Evolutionary conservation across 2,797 vertebrate genomes (phyloP).

Genomic region (Pangasius larnaudii): DNA sequence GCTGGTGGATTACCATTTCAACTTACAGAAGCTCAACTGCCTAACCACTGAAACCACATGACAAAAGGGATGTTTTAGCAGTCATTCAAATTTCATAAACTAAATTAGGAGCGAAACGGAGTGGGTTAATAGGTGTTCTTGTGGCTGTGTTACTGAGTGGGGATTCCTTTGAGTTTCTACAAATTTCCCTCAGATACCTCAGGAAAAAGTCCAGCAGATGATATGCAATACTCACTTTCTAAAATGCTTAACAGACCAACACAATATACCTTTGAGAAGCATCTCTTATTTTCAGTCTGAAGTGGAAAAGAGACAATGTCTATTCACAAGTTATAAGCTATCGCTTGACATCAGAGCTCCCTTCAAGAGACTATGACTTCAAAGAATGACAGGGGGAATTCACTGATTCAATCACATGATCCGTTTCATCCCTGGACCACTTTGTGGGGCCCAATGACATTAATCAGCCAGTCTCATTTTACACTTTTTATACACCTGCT

Average conservation of each 20-base stretch:
- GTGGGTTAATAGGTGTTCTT: constrained; percentile 1
- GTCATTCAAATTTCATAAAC: constrained; percentile 44
- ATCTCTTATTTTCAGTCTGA: constrained; percentile 6
- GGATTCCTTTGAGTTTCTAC: neutral
- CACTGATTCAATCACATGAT: constrained; percentile 52
- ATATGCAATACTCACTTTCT: neutral
- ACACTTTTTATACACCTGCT: constrained; percentile 67
- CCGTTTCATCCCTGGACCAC: constrained; percentile 68
- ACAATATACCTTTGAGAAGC: constrained; percentile 20
- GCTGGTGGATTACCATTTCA: constrained; percentile 69
- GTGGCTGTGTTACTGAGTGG: constrained; percentile 11
- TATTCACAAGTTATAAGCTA: constrained; percentile 50
- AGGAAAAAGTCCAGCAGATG: neutral
- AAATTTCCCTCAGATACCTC: constrained; percentile 6
- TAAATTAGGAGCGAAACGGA: constrained; percentile 36
- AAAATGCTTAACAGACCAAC: neutral
- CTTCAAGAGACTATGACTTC: constrained; percentile 57
- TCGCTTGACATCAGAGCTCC: constrained; percentile 61
- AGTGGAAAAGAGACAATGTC: constrained; percentile 27
- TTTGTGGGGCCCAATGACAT: constrained; percentile 66
- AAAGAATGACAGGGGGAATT: constrained; percentile 58
- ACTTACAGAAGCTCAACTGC: constrained; percentile 41
- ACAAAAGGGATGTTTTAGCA: constrained; percentile 19
- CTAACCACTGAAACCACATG: constrained; percentile 53
- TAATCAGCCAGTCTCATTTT: constrained; percentile 68